These are phyloP conservation scores for Antechinus stuartii DNA, from an alignment of 2,113 vertebrate species.

Conservation along the genomic window DNA sequence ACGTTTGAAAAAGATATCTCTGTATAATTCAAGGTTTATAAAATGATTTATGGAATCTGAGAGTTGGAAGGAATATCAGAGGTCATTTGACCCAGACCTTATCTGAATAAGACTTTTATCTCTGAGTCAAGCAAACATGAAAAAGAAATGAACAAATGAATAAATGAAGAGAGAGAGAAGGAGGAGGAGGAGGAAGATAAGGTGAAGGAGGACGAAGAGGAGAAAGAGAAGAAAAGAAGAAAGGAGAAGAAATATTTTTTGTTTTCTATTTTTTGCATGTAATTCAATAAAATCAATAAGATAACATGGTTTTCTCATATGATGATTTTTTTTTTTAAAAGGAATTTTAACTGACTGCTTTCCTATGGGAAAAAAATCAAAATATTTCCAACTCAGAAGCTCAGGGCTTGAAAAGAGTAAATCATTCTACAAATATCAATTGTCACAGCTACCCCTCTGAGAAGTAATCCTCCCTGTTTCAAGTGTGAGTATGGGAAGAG, in stretches of 20 bases:
- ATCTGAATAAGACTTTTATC: no score
- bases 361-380: not conserved
- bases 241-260: not conserved
- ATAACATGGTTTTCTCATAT: conserved; percentile 57
- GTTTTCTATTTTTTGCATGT: not conserved
- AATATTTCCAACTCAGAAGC: conserved; percentile 11
- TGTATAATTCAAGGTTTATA: no score
- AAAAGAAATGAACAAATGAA: no score
- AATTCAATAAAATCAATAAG: conserved; percentile 58
- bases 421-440: conserved; percentile 16
- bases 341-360: conserved; percentile 35
- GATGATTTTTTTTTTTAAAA: conserved; percentile 52
- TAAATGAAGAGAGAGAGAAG: no score
- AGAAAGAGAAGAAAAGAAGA: no score
- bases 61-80: no score
- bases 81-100: no score
- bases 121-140: no score
- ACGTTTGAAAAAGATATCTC: no score
- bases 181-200: no score
- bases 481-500: not conserved
- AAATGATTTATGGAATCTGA: no score
- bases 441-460: not conserved
- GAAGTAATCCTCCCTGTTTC: not conserved
- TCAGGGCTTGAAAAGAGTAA: conserved; percentile 32
- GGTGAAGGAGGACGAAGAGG: no score